Conservation (phyloP, 35 echinoderm and acorn worm species). For the Anneissia japonica region DNA sequence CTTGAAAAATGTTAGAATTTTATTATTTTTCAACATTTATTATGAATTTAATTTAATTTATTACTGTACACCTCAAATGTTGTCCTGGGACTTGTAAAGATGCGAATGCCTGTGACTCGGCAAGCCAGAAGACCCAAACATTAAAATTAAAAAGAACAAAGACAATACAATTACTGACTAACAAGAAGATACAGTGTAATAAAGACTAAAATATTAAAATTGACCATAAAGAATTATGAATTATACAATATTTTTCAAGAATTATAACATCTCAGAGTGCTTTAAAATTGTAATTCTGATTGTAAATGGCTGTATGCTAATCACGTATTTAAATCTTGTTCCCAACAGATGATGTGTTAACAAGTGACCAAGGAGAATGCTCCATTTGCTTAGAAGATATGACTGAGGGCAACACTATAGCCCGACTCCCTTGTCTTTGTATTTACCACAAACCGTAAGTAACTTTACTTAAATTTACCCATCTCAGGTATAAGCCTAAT, state of each 20-base stretch:
- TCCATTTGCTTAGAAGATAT: constrained; percentile 95
- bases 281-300: not conserved
- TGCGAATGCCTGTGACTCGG: too few species aligned
- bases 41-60: too few species aligned
- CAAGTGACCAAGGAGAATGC: constrained; percentile 81
- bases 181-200: not conserved
- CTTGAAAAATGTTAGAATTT: too few species aligned
- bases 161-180: too few species aligned
- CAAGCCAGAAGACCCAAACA: too few species aligned
- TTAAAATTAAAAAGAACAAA: too few species aligned
- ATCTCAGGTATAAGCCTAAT: not conserved
- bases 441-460: constrained; percentile 97
- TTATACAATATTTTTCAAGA: not conserved
- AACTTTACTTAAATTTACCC: not conserved
- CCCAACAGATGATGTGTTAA: constrained; percentile 83
- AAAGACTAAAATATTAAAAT: too few species aligned
- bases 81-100: too few species aligned
- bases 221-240: not conserved
- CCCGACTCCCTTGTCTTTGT: constrained; percentile 96
- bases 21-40: too few species aligned
- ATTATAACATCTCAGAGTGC: not conserved
- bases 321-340: not conserved
- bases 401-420: constrained; percentile 85
- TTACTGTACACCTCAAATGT: too few species aligned
- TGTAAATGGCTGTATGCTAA: not conserved